Evolutionary conservation across 35 echinoderm and acorn worm species (phyloP), one percentile per base, ranked within the genome.

Genomic region (Acanthaster planci): DNA sequence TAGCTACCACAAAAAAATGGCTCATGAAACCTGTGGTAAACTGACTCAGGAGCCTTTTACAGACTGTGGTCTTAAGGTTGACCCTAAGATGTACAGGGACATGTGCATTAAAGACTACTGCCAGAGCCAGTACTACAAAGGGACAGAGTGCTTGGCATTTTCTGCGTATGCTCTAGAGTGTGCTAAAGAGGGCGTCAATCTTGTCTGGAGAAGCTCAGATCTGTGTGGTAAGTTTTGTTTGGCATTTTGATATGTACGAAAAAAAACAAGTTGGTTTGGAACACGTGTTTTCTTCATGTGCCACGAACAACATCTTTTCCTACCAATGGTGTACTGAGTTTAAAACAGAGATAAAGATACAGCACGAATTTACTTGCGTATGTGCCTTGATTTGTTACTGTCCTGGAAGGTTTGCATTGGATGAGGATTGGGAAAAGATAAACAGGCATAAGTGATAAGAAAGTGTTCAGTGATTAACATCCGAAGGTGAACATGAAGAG

Each of bases 211-310:
- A 36, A 76, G 22, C 0, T 3, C 18, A 22, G 80, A 84, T 47
- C 23, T 90, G 19, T 90, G 80, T 50, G 27, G 87, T 90, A 77
- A 90, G 87, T 90, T 6, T 47, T n/a, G n/a, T n/a, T n/a, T n/a
- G n/a, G n/a, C n/a, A n/a, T n/a, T n/a, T n/a, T n/a, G n/a, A 47
- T 58, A 47, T 47, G 4, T 6, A 47, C 42, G 4, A 12, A 6
- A 47, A 47, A 47, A 47, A 47, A 47, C 42, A 6, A 6, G 42
- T 4, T 47, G 42, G 42, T 47, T 4, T 47, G 42, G 12, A 47
- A 47, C 12, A 47, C 42, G 12, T 12, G 42, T 47, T 6, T 6
- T 6, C 42, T 47, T 12, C 42, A 12, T 47, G 4, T 4, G 42
- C 42, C 42, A 47, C 4, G 42, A 6, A 6, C 42, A 12, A 47